phyloP scores from a whole-genome alignment of 2,888 invertebrate species.

The Lasioglossum oenotherae region DNA sequence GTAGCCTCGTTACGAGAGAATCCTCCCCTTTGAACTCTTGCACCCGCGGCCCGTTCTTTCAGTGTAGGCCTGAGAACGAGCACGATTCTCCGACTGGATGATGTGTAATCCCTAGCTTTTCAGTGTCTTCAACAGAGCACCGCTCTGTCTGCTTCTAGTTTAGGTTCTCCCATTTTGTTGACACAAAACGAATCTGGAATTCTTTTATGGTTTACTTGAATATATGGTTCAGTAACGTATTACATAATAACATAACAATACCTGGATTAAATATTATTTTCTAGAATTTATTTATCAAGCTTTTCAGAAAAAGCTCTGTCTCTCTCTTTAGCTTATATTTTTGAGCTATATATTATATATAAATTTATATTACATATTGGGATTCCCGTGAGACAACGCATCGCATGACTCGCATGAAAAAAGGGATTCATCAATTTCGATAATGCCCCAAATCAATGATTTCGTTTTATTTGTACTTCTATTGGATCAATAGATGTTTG shows the following conservation, averaged over 20 bases:
- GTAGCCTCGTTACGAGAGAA: constrained; percentile 69
- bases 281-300: no score
- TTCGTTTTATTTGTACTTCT: no score
- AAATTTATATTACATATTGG: no score
- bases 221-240: no score
- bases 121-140: constrained; percentile 34
- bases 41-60: constrained; percentile 35
- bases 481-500: background rate
- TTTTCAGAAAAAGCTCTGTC: no score
- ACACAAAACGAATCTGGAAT: background rate
- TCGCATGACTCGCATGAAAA: background rate
- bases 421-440: background rate
- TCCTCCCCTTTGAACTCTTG: constrained; percentile 60
- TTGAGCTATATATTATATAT: no score
- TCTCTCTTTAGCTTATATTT: no score
- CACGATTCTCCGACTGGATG: constrained; percentile 63
- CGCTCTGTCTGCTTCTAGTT: background rate
- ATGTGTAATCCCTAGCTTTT: constrained; percentile 45
- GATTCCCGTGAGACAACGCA: background rate
- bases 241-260: no score
- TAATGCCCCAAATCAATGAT: no score
- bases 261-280: no score
- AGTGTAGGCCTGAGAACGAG: constrained; percentile 52
- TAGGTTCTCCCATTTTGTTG: background rate
- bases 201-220: background rate